Evolutionary conservation across 2,113 vertebrate genomes (phyloP).

Genomic region (Cyprinodon tularosa): DNA sequence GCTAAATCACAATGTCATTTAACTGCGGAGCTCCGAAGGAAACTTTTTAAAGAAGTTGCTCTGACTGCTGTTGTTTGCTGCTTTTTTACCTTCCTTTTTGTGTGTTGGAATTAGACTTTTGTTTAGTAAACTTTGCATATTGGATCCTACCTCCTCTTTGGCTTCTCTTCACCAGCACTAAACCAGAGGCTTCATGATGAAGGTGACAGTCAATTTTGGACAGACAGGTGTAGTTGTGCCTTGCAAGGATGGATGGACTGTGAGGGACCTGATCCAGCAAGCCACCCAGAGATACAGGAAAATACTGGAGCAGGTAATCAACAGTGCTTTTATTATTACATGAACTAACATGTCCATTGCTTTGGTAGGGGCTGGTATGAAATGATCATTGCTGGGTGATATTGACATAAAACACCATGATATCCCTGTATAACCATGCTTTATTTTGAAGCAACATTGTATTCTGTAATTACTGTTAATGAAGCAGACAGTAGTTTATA

Average conservation of each 20-base stretch:
- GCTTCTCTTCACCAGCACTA: slow-evolving; percentile 2
- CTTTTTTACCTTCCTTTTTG: not conserved
- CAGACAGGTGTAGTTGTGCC: slow-evolving; percentile 92
- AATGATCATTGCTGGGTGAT: not conserved
- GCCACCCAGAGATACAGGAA: slow-evolving; percentile 92
- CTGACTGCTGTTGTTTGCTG: slow-evolving; percentile 2
- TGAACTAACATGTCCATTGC: not conserved
- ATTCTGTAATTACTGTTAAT: too few species aligned
- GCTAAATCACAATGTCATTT: not conserved
- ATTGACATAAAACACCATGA: not conserved
- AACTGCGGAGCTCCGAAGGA: not conserved
- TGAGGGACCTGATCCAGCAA: slow-evolving; percentile 90
- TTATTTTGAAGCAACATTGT: too few species aligned
- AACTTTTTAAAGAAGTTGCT: not conserved
- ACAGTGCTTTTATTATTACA: not conserved
- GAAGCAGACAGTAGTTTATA: too few species aligned
- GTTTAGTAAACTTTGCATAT: not conserved
- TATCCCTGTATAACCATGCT: too few species aligned
- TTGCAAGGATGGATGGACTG: slow-evolving; percentile 91
- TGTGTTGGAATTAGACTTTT: not conserved
- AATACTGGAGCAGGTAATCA: slow-evolving; percentile 87
- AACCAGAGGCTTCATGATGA: slow-evolving; percentile 78
- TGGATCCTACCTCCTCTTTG: slow-evolving; percentile 3
- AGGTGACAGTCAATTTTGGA: slow-evolving; percentile 94
- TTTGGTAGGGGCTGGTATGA: not conserved